A percentile compares a stretch with the other conserved stretches of the same genome.
phyloP scores from a whole-genome alignment of 1,140 invertebrate species.

The Batillaria attramentaria region DNA sequence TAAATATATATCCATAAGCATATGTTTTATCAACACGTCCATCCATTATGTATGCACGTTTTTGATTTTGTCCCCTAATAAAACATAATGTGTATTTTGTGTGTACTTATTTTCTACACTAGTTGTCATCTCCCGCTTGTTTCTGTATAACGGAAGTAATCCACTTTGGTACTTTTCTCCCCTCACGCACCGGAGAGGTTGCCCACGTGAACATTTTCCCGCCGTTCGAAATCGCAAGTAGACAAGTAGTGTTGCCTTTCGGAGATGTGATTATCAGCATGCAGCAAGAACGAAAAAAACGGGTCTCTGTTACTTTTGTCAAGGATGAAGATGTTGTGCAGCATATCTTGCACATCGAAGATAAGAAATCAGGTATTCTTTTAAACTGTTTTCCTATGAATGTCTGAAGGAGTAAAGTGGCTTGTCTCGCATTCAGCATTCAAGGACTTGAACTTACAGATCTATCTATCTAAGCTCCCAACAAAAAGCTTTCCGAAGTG shows the following conservation, averaged over 20 bases:
- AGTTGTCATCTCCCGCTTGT: not conserved
- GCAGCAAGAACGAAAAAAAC: not conserved
- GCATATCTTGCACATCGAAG: constrained; percentile 52
- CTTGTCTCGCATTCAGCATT: not conserved
- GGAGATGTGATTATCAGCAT: too few species aligned
- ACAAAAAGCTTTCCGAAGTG: too few species aligned
- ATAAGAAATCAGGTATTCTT: constrained; percentile 42
- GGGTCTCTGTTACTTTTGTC: constrained; percentile 35
- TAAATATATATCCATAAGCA: not conserved
- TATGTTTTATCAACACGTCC: not conserved
- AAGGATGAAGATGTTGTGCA: constrained; percentile 57
- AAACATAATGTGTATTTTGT: not conserved
- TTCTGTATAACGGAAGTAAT: not conserved
- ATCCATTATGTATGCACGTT: not conserved
- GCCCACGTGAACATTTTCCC: not conserved
- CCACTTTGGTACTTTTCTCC: not conserved
- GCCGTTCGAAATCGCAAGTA: constrained; percentile 23
- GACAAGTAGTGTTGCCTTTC: too few species aligned
- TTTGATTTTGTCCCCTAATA: not conserved
- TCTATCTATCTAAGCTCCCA: too few species aligned
- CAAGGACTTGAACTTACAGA: not conserved
- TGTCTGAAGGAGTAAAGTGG: not conserved
- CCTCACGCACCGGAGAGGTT: constrained; percentile 1
- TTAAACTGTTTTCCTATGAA: not conserved
- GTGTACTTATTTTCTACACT: not conserved